phyloP scores from a whole-genome alignment of 2,113 vertebrate species.

The Pipa parva region DNA sequence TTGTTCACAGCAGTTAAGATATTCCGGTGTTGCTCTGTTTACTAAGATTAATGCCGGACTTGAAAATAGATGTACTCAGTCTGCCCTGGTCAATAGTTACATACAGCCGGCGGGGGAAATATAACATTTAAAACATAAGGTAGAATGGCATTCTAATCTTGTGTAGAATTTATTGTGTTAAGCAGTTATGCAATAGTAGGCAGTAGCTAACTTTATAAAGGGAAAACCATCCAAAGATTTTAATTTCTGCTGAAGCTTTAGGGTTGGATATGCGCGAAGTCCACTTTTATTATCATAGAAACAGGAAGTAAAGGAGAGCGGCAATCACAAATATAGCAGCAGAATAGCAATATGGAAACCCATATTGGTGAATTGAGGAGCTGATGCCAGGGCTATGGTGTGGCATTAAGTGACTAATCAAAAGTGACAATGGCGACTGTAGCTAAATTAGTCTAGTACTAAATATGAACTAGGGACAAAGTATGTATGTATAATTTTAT shows the following conservation, averaged over 20 bases:
- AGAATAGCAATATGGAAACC: too few species aligned
- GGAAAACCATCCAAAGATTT: slow-evolving; percentile 25
- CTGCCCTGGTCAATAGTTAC: slow-evolving; percentile 50
- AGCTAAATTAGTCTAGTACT: too few species aligned
- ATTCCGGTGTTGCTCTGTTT: slow-evolving; percentile 52
- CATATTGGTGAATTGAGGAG: too few species aligned
- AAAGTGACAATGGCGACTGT: too few species aligned
- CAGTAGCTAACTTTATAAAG: slow-evolving; percentile 43
- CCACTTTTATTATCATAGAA: too few species aligned
- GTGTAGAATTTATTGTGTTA: slow-evolving; percentile 48
- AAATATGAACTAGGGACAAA: too few species aligned
- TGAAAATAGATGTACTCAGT: slow-evolving; percentile 50
- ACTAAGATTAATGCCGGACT: slow-evolving; percentile 57
- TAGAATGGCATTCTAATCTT: slow-evolving; percentile 52
- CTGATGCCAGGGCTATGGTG: too few species aligned
- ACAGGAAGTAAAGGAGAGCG: too few species aligned
- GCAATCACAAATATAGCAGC: too few species aligned
- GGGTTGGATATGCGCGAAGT: slow-evolving; percentile 25
- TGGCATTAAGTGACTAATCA: too few species aligned
- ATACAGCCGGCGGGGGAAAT: slow-evolving; percentile 49
- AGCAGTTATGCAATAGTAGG: slow-evolving; percentile 41
- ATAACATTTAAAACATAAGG: slow-evolving; percentile 51
- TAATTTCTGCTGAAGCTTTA: slow-evolving; percentile 29
- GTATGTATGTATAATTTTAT: too few species aligned
- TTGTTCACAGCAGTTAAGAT: slow-evolving; percentile 56